A percentile compares a stretch with the other conserved stretches of the same genome.
phyloP scores from a whole-genome alignment of 1,140 invertebrate species.

The Brachionus rotundiformis region DNA sequence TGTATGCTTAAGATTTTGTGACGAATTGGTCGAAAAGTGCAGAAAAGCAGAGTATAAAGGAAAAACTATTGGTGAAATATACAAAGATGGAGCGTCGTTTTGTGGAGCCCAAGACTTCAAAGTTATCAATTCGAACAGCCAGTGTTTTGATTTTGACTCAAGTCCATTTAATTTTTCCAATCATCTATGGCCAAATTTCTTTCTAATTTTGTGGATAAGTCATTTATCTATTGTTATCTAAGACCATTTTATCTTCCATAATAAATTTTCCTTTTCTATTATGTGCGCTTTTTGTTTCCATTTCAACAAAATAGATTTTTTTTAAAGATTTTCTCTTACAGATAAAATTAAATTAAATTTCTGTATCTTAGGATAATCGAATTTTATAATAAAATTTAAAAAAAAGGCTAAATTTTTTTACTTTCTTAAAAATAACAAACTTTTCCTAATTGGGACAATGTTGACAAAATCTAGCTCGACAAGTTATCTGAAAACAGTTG shows the following conservation, averaged over 20 bases:
- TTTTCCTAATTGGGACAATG: not conserved
- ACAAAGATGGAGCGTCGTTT: slow-evolving; percentile 60
- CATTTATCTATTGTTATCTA: slow-evolving; percentile 1
- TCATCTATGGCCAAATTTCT: not conserved
- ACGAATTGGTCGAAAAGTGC: slow-evolving; percentile 59
- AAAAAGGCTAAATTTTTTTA: not conserved
- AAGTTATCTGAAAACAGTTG: slow-evolving; percentile 9
- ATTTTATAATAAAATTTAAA: slow-evolving; percentile 32
- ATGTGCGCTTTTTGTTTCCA: slow-evolving; percentile 27
- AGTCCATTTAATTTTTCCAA: slow-evolving; percentile 57
- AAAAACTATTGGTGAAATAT: slow-evolving; percentile 59
- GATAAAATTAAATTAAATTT: slow-evolving; percentile 30
- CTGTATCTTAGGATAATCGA: slow-evolving; percentile 42
- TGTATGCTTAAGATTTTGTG: slow-evolving; percentile 62
- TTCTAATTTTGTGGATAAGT: not conserved
- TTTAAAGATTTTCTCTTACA: not conserved
- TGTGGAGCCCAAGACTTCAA: slow-evolving; percentile 63
- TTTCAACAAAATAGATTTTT: slow-evolving; percentile 45
- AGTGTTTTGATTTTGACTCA: slow-evolving; percentile 64
- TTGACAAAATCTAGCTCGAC: not conserved
- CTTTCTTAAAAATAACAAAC: not conserved
- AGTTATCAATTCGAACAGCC: slow-evolving; percentile 57
- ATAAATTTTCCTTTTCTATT: not conserved
- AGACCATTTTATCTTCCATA: not conserved
- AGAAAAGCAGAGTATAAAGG: slow-evolving; percentile 58